Conservation (phyloP, 2,113 vertebrate species). For the Eublepharis macularius region DNA sequence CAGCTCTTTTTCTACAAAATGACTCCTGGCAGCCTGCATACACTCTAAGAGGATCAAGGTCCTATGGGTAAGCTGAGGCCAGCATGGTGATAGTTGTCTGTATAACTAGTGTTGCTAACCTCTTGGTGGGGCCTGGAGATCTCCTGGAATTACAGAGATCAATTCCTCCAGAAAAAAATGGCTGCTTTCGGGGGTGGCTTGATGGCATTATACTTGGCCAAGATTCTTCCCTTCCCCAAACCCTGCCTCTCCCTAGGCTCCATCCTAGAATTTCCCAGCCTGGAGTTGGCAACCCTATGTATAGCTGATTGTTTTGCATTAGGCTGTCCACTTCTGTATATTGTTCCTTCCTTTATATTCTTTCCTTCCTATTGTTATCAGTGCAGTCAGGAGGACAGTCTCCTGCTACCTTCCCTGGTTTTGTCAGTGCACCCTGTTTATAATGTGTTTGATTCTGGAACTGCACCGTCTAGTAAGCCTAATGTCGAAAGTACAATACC, state of each 20-base stretch:
- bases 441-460: slow-evolving; percentile 19
- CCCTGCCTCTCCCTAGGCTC: too few relatives aligned
- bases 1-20: too few relatives aligned
- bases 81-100: not conserved
- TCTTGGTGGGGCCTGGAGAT: too few relatives aligned
- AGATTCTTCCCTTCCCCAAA: too few relatives aligned
- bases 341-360: slow-evolving; percentile 16
- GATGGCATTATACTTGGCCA: too few relatives aligned
- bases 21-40: not conserved
- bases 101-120: too few relatives aligned
- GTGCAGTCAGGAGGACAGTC: slow-evolving; percentile 1
- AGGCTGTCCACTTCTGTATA: not conserved
- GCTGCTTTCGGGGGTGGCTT: too few relatives aligned
- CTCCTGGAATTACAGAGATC: too few relatives aligned
- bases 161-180: too few relatives aligned
- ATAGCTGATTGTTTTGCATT: not conserved
- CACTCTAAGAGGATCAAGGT: not conserved
- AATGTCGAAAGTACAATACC: not conserved
- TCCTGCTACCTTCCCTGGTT: slow-evolving; percentile 6
- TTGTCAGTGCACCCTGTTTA: not conserved
- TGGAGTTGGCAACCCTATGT: too few relatives aligned
- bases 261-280: too few relatives aligned
- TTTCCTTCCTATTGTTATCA: slow-evolving; percentile 1
- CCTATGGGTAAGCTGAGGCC: not conserved
- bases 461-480: not conserved